A percentile compares a stretch with the other conserved stretches of the same genome.
Conservation (phyloP, 2,113 vertebrate species). For the Oreocharis arfaki region DNA sequence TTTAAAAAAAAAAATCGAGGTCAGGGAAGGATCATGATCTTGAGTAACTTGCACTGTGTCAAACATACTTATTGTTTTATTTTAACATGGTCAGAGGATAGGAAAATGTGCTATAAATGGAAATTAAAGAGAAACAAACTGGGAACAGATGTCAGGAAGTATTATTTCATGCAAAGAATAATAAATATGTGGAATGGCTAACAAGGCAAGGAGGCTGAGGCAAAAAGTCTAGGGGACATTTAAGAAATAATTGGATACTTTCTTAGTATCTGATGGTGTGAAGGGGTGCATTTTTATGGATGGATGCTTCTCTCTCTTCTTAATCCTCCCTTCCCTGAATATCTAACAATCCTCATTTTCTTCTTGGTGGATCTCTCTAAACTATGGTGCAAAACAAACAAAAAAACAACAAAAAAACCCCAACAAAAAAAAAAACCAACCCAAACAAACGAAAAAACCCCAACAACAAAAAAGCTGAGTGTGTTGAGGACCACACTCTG, state of each 20-base stretch:
- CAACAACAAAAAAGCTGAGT: no score
- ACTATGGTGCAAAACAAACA: not conserved
- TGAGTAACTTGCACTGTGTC: slow-evolving; percentile 39
- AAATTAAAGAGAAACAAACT: slow-evolving; percentile 66
- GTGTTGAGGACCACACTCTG: not conserved
- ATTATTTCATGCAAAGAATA: slow-evolving; percentile 48
- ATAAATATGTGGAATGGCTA: slow-evolving; percentile 26
- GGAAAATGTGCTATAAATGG: slow-evolving; percentile 65
- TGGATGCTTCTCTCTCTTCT: not conserved
- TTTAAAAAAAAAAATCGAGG: not conserved
- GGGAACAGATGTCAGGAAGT: slow-evolving; percentile 63
- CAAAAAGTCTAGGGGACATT: not conserved
- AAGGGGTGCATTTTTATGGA: not conserved
- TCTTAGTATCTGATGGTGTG: not conserved
- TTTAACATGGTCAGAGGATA: slow-evolving; percentile 59
- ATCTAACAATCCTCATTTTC: not conserved
- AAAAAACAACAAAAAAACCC: not conserved
- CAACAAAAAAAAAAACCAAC: not conserved
- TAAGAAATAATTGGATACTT: not conserved
- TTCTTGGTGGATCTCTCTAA: not conserved
- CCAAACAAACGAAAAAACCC: not conserved
- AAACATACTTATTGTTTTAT: slow-evolving; percentile 58
- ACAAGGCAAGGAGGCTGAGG: not conserved
- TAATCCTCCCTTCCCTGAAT: not conserved
- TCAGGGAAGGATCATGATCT: slow-evolving; percentile 26